Evolutionary conservation across 2,888 invertebrate species (phyloP), one percentile per base, ranked within the genome.

Genomic region (Cheilosia soror): DNA sequence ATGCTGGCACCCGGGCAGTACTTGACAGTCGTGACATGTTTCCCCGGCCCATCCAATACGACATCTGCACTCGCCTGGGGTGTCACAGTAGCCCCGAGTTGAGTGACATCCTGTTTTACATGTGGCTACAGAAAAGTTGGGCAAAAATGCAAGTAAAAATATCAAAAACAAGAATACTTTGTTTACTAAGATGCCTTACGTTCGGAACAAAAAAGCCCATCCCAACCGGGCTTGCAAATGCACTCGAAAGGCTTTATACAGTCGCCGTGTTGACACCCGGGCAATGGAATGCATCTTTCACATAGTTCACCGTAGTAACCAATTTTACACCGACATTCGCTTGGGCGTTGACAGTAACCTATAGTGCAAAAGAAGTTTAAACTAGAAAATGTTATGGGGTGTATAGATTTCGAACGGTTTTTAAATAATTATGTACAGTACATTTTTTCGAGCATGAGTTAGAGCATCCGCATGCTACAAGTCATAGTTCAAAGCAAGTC

Each of bases 11-110:
- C 98, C 98, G 0, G 98, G 98, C 89, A 98, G 93, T 2, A 96
- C 95, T 90, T 97, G 96, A 91, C 98, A 98, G 87, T 97, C 95
- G 88, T 96, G 95, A 92, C 98, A 98, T 11, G 95, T 95, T 53
- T 95, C 94, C 0, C 98, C 98, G 6, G 96, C 94, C 97, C 97
- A 98, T 71, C 98, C 98, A n/a, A 97, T 92, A 57, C 96, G 95
- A 91, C 98, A 98, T 88, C 96, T 93, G 93, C 98, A 98, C 90
- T 98, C 97, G 60, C 96, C 96, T 0, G 98, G 98, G 42, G 94
- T 93, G 90, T 96, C 96, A 91, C 98, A 98, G 92, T 96, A 97
- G 2, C 98, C 98, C 81, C 97, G 94, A 2, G 96, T 96, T 33
- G 95, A 93, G 92, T 97, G 96, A 91, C 98, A 98, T 89, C 97